Percentiles rank a stretch among this genome's conserved stretches.
Evolutionary conservation across 2,113 vertebrate species (phyloP).

Genomic region (Lepisosteus osseus): DNA sequence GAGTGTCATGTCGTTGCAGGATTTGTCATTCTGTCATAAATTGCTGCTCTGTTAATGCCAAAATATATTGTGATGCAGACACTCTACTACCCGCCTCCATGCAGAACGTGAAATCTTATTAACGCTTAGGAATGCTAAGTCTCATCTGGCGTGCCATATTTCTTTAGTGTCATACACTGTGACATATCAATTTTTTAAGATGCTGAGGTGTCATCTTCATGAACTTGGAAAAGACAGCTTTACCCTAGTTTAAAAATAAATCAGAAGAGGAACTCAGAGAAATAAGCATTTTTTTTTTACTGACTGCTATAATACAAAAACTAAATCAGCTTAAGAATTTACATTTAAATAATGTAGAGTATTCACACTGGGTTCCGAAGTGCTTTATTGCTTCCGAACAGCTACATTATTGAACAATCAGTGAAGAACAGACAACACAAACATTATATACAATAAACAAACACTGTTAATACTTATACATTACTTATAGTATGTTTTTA

Average conservation of each 20-base stretch:
- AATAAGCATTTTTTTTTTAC: no score
- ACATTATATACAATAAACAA: no score
- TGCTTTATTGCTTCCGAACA: no score
- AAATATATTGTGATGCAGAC: background rate
- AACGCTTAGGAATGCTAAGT: background rate
- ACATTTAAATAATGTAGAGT: no score
- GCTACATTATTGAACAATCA: no score
- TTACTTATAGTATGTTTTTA: no score
- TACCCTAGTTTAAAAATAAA: background rate
- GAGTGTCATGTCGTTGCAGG: background rate
- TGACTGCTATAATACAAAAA: no score
- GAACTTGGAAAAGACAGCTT: background rate
- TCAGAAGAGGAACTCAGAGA: no score
- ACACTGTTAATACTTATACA: no score
- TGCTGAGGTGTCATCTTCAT: background rate
- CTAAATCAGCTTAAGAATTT: no score
- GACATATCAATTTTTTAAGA: conserved; percentile 2
- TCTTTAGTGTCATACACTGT: background rate
- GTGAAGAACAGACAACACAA: no score
- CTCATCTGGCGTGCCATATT: background rate
- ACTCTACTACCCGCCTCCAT: background rate
- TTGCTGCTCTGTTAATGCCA: conserved; percentile 1
- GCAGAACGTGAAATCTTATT: conserved; percentile 7
- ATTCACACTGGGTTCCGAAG: no score
- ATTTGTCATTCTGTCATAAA: background rate